Evolutionary conservation across 1,140 invertebrate genomes (phyloP), one percentile per base, ranked within the genome.

Genomic region (Archegozetes longisetosus): DNA sequence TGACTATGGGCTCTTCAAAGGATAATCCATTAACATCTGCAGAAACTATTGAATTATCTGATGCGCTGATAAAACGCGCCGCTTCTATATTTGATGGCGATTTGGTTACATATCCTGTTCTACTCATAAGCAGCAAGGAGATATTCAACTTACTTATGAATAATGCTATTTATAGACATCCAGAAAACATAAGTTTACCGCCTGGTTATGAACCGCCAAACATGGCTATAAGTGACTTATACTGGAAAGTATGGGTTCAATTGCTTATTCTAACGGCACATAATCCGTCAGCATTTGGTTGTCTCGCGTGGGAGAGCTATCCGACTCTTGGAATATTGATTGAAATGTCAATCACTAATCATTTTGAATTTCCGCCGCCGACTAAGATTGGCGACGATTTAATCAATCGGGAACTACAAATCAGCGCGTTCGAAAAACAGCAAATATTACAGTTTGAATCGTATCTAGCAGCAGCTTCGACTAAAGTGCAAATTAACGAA

Each of bases 341-440:
- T 79, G 91, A 98, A 77, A 93, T 93, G 84, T 92, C 89, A 67
- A 96, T 98, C 66, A 97, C 92, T 6, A 92, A 88, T 66, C 78
- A 84, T 69, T 87, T 85, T 68, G 75, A 77, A 17, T 88, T 84
- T 69, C 85, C 85, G 20, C 82, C 83, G 3, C 80, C 82, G 68
- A 79, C 80, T 40, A 76, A 83, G 64, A 70, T 77, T 22, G 74
- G 77, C 32, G 81, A 83, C 54, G 78, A 83, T 59, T 74, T 81
- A 26, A 74, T 73, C 61, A 70, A 70, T 1, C 77, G 80, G 63
- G 84, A 85, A 69, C 70, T 81, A 25, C 62, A 75, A 72, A 76
- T 85, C 20, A 72, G 79, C 23, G 77, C 79, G 6, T 66, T 85
- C 12, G 88, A 92, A 72, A 83, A 84, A 64, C 82, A 86, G 65